Evolutionary conservation across 2,888 invertebrate species (phyloP), one percentile per base, ranked within the genome.

Genomic region (Drosophila affinis): DNA sequence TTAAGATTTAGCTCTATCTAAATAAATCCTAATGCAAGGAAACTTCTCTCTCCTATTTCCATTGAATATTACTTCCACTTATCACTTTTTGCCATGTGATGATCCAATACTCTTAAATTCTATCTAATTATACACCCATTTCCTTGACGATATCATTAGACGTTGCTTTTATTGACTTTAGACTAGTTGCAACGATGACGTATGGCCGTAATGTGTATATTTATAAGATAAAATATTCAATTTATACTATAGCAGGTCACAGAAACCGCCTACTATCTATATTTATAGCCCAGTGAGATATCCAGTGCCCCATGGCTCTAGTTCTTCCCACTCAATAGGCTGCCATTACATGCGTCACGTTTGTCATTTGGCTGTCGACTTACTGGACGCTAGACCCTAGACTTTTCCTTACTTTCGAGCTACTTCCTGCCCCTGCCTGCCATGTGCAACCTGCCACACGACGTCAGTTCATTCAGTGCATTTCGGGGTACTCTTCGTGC

Each of bases 381-480:
- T 6, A 14, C 14, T 39, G 39, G 39, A n/a, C n/a, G n/a, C 14
- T 14, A 39, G 39, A 39, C 14, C 6, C 14, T 39, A 39, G 39
- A 39, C 14, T 39, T 39, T 14, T 6, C 56, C 21, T 12, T 44
- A 29, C 17, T 24, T 32, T 56, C 12, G 1, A 29, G 17, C 21
- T 9, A 14, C 27, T 21, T 27, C 32, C 21, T 27, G 17, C 59
- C 62, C 68, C 58, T 56, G 14, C 21, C 62, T 5, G 12, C 4
- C 4, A 5, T 34, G 56, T 34, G 56, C 18, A 63, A 47, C 68
- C 45, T 52, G 14, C 45, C 29, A 29, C 68, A 81, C 81, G 70
- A 81, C 81, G 81, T 87, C 87, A 82, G 75, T 88, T 86, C 81
- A 87, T 85, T 81, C 88, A 86, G 58, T 65, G 45, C 39, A 29